Conservation (phyloP, 2,888 invertebrate species). For the Agriopis marginaria region DNA sequence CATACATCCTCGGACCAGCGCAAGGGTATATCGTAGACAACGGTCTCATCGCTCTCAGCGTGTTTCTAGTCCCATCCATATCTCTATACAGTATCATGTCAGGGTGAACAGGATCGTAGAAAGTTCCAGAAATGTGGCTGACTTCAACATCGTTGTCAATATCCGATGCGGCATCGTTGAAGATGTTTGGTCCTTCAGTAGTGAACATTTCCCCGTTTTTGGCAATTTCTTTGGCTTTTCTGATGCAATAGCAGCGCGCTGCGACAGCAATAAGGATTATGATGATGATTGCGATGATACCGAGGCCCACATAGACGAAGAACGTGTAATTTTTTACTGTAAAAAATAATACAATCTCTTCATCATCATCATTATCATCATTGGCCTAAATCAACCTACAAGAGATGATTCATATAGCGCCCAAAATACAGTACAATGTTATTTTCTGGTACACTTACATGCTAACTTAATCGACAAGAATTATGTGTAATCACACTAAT, state of each 20-base stretch:
- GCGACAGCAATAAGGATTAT: constrained; percentile 56
- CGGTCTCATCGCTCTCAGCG: constrained; percentile 78
- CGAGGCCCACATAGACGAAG: constrained; percentile 63
- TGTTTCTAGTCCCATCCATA: constrained; percentile 69
- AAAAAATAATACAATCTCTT: constrained; percentile 44
- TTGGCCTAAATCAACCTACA: background rate
- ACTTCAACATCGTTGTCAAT: constrained; percentile 79
- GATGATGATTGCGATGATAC: constrained; percentile 56
- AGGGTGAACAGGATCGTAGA: constrained; percentile 79
- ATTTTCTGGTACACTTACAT: too few species aligned
- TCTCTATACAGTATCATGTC: constrained; percentile 82
- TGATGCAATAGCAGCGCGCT: constrained; percentile 64
- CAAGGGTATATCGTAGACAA: constrained; percentile 79
- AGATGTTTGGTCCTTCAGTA: constrained; percentile 78
- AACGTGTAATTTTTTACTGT: constrained; percentile 57
- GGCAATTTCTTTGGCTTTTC: constrained; percentile 60
- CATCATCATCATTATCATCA: background rate
- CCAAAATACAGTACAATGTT: too few species aligned
- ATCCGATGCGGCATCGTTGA: constrained; percentile 76
- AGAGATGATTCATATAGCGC: too few species aligned
- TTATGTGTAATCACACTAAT: too few species aligned
- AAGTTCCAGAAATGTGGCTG: constrained; percentile 80
- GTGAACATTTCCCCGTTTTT: constrained; percentile 81
- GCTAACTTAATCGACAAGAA: too few species aligned
- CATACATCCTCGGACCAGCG: constrained; percentile 77